These are phyloP conservation scores for Rhopalosiphum padi DNA, from an alignment of 1,140 invertebrate genomes.

Conservation along the genomic window DNA sequence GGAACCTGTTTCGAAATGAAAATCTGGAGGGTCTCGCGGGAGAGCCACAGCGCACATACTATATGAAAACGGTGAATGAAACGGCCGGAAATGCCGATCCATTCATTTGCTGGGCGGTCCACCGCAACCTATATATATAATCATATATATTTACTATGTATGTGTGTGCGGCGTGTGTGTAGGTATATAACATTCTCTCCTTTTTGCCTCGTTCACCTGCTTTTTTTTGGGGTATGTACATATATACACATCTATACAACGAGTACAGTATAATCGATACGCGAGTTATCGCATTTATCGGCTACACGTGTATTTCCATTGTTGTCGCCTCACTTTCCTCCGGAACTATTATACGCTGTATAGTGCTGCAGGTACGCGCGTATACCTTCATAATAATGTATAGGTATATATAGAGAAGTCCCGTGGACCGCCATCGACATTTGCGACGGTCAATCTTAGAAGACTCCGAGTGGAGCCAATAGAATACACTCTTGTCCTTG, in stretches of 20 bases:
- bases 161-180: not conserved
- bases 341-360: constrained; percentile 15
- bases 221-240: not conserved
- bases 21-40: constrained; percentile 31
- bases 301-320: constrained; percentile 51
- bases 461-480: not conserved
- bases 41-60: not conserved
- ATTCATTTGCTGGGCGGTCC: constrained; percentile 56
- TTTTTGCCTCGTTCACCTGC: constrained; percentile 55
- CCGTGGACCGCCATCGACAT: not conserved
- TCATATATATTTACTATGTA: not conserved
- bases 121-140: constrained; percentile 39
- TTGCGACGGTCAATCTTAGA: not conserved
- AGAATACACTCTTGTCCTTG: not conserved
- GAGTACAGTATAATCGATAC: not conserved
- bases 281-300: constrained; percentile 38
- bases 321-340: constrained; percentile 30
- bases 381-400: not conserved
- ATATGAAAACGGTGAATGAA: constrained; percentile 41
- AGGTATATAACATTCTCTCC: not conserved
- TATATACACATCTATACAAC: not conserved
- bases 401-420: not conserved
- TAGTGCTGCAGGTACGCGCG: not conserved
- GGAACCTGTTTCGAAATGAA: constrained; percentile 55
- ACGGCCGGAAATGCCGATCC: constrained; percentile 57